Conservation (phyloP, 2,113 vertebrate genomes). For the Isichthys henryi region DNA sequence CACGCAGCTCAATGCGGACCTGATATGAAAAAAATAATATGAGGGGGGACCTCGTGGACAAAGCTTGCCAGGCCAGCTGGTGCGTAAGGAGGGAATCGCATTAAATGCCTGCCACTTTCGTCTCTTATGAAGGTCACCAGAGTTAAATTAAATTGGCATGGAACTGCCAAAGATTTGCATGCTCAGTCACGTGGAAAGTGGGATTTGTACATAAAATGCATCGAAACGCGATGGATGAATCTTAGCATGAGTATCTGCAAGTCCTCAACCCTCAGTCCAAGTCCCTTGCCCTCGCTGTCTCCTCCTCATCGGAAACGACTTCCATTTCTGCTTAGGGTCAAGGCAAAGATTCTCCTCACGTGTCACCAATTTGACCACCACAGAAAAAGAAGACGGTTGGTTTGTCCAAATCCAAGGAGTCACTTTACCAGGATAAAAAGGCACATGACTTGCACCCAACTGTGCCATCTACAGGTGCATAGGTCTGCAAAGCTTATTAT, state of each 20-base stretch:
- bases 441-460: neutral
- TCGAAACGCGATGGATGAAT: neutral
- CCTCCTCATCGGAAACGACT: neutral
- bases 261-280: neutral
- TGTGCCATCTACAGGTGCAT: neutral
- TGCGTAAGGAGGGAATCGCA: neutral
- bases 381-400: neutral
- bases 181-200: neutral
- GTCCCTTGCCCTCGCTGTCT: neutral
- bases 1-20: neutral
- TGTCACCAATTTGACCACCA: neutral
- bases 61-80: neutral
- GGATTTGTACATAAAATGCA: constrained; percentile 1
- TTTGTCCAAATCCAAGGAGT: neutral
- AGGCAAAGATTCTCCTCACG: neutral
- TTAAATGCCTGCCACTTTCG: neutral
- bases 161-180: neutral
- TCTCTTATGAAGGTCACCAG: neutral
- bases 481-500: neutral
- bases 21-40: constrained; percentile 5
- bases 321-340: neutral
- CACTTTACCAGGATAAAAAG: neutral
- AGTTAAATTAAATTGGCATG: neutral
- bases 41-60: no score
- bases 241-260: neutral